These are phyloP conservation scores for Ictalurus punctatus DNA, from an alignment of 2,113 vertebrate species.

Conservation along the genomic window DNA sequence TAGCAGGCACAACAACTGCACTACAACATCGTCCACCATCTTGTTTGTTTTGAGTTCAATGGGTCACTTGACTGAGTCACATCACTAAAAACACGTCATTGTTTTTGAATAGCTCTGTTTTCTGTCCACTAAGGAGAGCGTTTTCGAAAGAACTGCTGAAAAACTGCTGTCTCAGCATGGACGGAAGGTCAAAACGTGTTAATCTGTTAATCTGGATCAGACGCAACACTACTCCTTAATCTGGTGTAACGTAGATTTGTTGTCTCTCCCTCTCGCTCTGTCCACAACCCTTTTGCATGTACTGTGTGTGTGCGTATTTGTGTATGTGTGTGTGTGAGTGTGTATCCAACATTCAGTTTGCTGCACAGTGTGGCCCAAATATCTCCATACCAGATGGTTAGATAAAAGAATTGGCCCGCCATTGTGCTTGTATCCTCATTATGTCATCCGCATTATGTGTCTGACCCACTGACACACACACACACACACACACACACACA, in stretches of 20 bases:
- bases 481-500: not conserved
- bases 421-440: constrained; percentile 7
- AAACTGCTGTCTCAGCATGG: too few relatives aligned
- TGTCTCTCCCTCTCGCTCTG: not conserved
- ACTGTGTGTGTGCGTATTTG: not conserved
- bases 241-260: not conserved
- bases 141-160: too few relatives aligned
- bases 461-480: not conserved
- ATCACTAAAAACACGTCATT: too few relatives aligned
- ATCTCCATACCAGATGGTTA: constrained; percentile 41
- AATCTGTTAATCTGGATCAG: not conserved
- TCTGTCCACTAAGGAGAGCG: too few relatives aligned
- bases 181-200: not conserved
- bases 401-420: constrained; percentile 1
- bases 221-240: not conserved
- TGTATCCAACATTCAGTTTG: not conserved
- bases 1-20: too few relatives aligned
- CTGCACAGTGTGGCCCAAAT: constrained; percentile 17
- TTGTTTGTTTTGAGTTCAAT: too few relatives aligned
- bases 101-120: too few relatives aligned
- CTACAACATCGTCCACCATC: too few relatives aligned
- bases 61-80: too few relatives aligned
- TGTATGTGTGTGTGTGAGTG: not conserved
- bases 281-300: not conserved
- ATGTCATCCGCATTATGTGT: not conserved